Conservation (phyloP, 2,797 vertebrate species). For the Falco novaeseelandiae region DNA sequence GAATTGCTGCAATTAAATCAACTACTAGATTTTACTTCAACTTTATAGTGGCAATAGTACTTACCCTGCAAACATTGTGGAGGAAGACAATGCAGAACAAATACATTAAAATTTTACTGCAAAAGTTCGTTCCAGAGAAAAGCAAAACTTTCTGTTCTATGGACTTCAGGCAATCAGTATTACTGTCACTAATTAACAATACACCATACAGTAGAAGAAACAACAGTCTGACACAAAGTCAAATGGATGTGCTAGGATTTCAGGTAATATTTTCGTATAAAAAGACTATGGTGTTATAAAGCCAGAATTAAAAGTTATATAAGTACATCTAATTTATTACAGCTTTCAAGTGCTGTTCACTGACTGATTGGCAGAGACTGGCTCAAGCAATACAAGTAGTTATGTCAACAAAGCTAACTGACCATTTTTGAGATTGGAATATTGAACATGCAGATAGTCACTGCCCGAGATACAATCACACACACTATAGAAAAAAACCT, state of each 20-base stretch:
- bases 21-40: background rate
- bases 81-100: background rate
- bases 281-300: background rate
- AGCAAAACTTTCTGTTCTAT: background rate
- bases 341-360: background rate
- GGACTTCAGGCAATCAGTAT: background rate
- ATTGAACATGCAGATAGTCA: background rate
- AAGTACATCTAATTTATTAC: background rate
- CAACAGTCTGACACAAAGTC: background rate
- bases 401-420: background rate
- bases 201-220: background rate
- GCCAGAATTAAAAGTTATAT: background rate
- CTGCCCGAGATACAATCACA: background rate
- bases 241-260: background rate
- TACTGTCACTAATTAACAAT: background rate
- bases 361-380: background rate
- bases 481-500: background rate
- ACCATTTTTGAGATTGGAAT: background rate
- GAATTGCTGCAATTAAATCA: background rate
- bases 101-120: background rate
- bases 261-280: background rate
- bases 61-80: background rate
- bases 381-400: background rate
- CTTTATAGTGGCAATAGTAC: background rate
- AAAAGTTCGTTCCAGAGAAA: background rate